These are phyloP conservation scores for Acronicta alni DNA, from an alignment of 2,888 invertebrate species.

Conservation along the genomic window DNA sequence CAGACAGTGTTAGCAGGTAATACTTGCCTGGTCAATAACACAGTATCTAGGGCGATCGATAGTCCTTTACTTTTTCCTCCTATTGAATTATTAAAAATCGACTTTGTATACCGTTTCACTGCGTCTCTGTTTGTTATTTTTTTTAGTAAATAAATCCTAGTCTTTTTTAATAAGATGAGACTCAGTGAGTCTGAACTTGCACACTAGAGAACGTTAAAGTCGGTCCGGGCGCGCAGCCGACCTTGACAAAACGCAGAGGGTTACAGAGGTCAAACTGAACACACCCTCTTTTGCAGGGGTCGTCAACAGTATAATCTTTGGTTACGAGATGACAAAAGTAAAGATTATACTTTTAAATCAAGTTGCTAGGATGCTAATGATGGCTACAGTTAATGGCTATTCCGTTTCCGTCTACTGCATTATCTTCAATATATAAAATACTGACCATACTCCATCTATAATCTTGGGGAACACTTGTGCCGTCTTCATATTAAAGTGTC, in stretches of 20 bases:
- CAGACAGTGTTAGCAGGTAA: conserved; percentile 30
- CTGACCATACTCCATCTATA: conserved; percentile 41
- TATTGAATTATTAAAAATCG: conserved; percentile 27
- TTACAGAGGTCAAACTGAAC: conserved; percentile 43
- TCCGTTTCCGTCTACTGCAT: neutral
- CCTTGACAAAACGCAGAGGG: conserved; percentile 35
- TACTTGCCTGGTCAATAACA: conserved; percentile 30
- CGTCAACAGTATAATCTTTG: neutral
- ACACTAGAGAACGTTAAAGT: conserved; percentile 11
- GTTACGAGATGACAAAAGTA: neutral
- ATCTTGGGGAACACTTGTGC: conserved; percentile 4
- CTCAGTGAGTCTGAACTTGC: conserved; percentile 9
- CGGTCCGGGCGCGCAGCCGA: conserved; percentile 9
- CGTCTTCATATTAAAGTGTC: neutral
- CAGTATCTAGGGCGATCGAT: conserved; percentile 55
- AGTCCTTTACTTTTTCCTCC: conserved; percentile 42
- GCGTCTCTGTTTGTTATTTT: neutral
- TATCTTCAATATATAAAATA: conserved; percentile 8
- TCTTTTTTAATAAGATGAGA: no score
- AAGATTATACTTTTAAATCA: neutral
- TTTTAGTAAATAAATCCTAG: no score
- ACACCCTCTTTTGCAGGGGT: conserved; percentile 32
- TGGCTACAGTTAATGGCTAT: neutral
- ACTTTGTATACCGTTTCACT: neutral
- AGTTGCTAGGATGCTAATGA: neutral